phyloP scores from a whole-genome alignment of 2,797 vertebrate genomes.

The Cynopterus sphinx region DNA sequence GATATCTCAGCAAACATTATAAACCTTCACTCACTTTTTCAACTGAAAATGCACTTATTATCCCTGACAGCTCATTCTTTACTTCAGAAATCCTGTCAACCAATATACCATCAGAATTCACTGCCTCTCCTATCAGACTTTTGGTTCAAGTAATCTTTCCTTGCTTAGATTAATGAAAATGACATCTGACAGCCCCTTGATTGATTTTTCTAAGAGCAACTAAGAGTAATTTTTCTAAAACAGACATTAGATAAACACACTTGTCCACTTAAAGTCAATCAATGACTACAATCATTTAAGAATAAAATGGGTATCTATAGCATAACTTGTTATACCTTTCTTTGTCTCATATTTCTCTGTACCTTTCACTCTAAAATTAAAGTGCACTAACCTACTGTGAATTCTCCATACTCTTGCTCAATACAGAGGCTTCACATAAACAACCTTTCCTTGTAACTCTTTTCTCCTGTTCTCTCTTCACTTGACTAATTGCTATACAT shows the following conservation, averaged over 20 bases:
- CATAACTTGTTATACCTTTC: not conserved
- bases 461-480: not conserved
- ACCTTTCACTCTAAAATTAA: conserved; percentile 7
- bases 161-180: conserved; percentile 1
- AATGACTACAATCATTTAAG: not conserved
- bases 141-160: not conserved
- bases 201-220: not conserved
- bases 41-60: not conserved
- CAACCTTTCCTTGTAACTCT: not conserved
- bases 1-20: not conserved
- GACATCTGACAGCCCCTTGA: not conserved
- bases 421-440: not conserved
- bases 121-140: not conserved
- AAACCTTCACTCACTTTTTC: not conserved
- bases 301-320: not conserved
- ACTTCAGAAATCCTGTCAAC: not conserved
- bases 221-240: conserved; percentile 16
- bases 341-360: not conserved
- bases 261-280: not conserved
- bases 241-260: not conserved
- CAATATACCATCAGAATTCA: not conserved
- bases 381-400: not conserved
- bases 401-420: not conserved
- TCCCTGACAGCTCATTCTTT: not conserved
- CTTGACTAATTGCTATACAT: not conserved